Percentiles rank a stretch among this genome's conserved stretches.
Evolutionary conservation across 2,888 invertebrate genomes (phyloP).

Genomic region (Campaea margaritaria): DNA sequence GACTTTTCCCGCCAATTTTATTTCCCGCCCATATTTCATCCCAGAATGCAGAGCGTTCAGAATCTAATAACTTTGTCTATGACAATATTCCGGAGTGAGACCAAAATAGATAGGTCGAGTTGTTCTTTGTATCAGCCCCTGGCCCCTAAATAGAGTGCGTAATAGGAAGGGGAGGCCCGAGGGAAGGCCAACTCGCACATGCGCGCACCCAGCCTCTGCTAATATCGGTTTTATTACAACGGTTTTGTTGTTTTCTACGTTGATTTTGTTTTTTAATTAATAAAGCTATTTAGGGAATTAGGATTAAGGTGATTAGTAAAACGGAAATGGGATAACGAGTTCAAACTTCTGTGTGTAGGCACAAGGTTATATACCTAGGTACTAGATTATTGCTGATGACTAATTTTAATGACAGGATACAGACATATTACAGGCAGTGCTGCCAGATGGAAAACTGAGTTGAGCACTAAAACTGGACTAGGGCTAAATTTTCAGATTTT

Average conservation of each 20-base stretch:
- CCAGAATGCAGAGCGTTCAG: slow-evolving; percentile 57
- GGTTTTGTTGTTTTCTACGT: slow-evolving; percentile 71
- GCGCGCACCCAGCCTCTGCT: slow-evolving; percentile 62
- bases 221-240: slow-evolving; percentile 80
- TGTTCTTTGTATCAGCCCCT: slow-evolving; percentile 83
- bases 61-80: slow-evolving; percentile 76
- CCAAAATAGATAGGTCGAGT: slow-evolving; percentile 81
- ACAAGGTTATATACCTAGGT: too few species aligned
- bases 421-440: too few species aligned
- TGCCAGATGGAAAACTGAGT: too few species aligned
- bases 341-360: neutral
- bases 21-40: slow-evolving; percentile 50
- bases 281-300: slow-evolving; percentile 24
- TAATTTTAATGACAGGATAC: too few species aligned
- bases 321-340: neutral
- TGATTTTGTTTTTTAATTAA: slow-evolving; percentile 51
- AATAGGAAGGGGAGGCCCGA: slow-evolving; percentile 78
- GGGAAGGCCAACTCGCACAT: slow-evolving; percentile 63
- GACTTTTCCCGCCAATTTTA: slow-evolving; percentile 50
- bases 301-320: neutral
- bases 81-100: slow-evolving; percentile 76
- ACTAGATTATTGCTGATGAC: too few species aligned
- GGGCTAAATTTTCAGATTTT: too few species aligned
- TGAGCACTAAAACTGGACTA: too few species aligned
- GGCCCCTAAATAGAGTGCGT: slow-evolving; percentile 84